Evolutionary conservation across 2,113 vertebrate species (phyloP), one percentile per base, ranked within the genome.

Genomic region (Sinocyclocheilus anophthalmus): DNA sequence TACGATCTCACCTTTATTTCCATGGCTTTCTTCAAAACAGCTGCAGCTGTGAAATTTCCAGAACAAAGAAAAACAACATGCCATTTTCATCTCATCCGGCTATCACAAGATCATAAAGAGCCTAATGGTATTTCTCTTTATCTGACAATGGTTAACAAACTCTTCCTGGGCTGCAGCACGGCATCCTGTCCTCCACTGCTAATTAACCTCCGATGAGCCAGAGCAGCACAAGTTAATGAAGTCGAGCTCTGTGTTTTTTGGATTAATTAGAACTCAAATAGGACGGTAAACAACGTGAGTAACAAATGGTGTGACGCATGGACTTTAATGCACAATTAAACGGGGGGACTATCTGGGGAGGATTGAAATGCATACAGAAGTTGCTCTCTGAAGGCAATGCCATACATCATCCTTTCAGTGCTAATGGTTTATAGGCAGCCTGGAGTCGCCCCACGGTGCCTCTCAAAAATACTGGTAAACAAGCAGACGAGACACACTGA

Each of bases 261-360:
- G 95, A 97, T 96, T 96, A 96, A 97, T 97, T 97, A 95, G 90
- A 90, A 90, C 86, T 95, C 90, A 94, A 92, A 89, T 76, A 93
- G 91, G 93, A 95, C 91, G 93, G 94, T 94, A 96, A 96, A 97
- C 96, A 96, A 91, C 92, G 83, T 88, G 86, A 89, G 94, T 95
- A 95, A 97, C 94, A 97, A 97, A 97, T 97, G 95, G 94, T 84
- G 93, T 83, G 94, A 89, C 92, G 94, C 94, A 93, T 94, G 92
- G 95, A 95, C 92, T 96, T 97, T 97, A 97, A 96, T 93, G 93
- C 94, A 94, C 95, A 96, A 95, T 96, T 96, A 96, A 96, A 97
- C 94, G 94, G 65, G 69, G 85, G 50, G 77, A n/a, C 73, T 85
- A 78, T 85, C 84, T 77, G 76, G 83, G 83, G 65, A 76, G 70